Conservation (phyloP, 1,140 invertebrate genomes). For the Hestina assimilis region DNA sequence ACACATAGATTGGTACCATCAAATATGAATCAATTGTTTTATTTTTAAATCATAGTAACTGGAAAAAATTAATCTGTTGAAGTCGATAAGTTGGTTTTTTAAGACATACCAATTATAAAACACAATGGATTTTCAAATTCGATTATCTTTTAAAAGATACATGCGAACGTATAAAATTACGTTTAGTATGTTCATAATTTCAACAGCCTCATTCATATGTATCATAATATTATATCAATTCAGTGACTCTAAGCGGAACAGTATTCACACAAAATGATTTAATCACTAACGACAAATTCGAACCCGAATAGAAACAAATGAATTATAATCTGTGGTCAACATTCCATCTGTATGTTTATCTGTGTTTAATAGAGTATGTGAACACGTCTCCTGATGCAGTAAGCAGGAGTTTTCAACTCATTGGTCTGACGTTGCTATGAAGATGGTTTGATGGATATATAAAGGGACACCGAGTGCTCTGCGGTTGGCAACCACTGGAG, state of each 20-base stretch:
- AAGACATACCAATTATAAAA: too few species aligned
- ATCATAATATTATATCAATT: not conserved
- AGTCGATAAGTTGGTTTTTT: too few species aligned
- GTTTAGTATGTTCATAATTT: not conserved
- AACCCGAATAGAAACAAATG: constrained; percentile 23
- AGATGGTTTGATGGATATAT: constrained; percentile 34
- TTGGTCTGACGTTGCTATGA: constrained; percentile 33
- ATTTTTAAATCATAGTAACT: too few species aligned
- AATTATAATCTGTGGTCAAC: constrained; percentile 42
- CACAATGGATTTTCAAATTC: too few species aligned
- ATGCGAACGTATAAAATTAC: too few species aligned
- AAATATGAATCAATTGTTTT: too few species aligned
- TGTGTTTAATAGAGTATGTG: constrained; percentile 67
- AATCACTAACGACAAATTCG: constrained; percentile 20
- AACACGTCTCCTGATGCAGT: constrained; percentile 52
- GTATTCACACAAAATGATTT: constrained; percentile 12
- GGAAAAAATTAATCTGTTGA: too few species aligned
- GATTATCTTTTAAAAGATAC: too few species aligned
- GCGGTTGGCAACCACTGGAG: constrained; percentile 35
- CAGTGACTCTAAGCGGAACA: not conserved
- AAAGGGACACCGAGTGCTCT: constrained; percentile 46
- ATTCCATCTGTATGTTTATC: constrained; percentile 54
- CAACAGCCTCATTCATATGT: not conserved
- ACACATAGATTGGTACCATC: too few species aligned
- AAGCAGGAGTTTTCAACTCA: constrained; percentile 48